Conservation (phyloP, 2,797 vertebrate genomes). For the Lerista edwardsae region DNA sequence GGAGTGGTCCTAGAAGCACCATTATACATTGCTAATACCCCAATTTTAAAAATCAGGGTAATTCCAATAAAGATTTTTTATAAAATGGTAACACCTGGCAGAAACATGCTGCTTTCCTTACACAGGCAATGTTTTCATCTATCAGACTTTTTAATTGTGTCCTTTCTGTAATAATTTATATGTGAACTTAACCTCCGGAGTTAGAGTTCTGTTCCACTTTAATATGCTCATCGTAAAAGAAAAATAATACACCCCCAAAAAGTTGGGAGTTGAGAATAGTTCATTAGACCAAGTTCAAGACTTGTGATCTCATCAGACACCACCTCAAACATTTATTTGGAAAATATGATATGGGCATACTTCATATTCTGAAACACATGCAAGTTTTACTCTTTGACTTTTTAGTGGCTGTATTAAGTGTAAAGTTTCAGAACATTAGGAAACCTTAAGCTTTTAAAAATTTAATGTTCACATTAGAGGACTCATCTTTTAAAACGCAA, state of each 20-base stretch:
- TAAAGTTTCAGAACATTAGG: slow-evolving; percentile 68
- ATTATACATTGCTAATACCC: slow-evolving; percentile 42
- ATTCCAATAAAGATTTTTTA: slow-evolving; percentile 34
- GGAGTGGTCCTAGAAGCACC: slow-evolving; percentile 66
- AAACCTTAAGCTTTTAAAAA: slow-evolving; percentile 43
- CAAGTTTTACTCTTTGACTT: slow-evolving; percentile 54
- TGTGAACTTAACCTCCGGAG: slow-evolving; percentile 1
- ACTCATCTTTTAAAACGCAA: slow-evolving; percentile 34
- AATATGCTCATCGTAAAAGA: slow-evolving; percentile 28
- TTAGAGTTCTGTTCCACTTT: slow-evolving; percentile 32
- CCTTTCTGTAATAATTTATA: not conserved
- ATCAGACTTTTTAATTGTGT: slow-evolving; percentile 40
- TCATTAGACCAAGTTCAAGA: slow-evolving; percentile 30
- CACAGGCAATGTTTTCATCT: slow-evolving; percentile 38
- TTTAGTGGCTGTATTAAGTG: slow-evolving; percentile 55
- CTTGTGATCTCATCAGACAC: slow-evolving; percentile 15
- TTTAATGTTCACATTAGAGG: slow-evolving; percentile 22
- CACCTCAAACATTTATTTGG: slow-evolving; percentile 22
- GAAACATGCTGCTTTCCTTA: slow-evolving; percentile 31
- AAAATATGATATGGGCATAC: slow-evolving; percentile 60
- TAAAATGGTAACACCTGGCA: slow-evolving; percentile 25
- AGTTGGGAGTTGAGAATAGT: not conserved
- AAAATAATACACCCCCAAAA: not conserved
- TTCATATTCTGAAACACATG: slow-evolving; percentile 58
- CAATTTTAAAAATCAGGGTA: slow-evolving; percentile 51